Percentiles rank a stretch among this genome's conserved stretches.
Conservation (phyloP, 2,797 vertebrate genomes). For the Orientallactaga sibirica region DNA sequence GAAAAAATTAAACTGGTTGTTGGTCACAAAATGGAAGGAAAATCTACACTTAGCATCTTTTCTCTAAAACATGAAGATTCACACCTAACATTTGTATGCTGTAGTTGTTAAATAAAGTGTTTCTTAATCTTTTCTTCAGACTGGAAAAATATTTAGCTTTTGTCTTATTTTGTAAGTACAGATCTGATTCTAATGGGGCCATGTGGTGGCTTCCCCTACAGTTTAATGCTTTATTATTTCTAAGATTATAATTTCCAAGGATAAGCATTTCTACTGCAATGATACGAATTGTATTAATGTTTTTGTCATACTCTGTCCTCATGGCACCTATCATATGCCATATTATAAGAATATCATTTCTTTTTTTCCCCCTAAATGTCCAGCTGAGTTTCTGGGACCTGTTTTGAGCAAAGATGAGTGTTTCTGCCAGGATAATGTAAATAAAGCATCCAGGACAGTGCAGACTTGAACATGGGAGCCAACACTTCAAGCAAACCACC, state of each 20-base stretch:
- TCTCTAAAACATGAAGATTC: neutral
- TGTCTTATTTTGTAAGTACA: neutral
- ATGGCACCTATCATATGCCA: neutral
- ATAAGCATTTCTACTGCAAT: neutral
- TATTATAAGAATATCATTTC: neutral
- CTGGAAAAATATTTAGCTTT: constrained; percentile 25
- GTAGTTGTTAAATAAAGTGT: neutral
- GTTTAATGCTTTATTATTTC: neutral
- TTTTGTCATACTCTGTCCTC: neutral
- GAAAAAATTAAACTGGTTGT: constrained; percentile 23
- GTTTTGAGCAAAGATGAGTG: neutral
- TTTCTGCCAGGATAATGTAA: constrained; percentile 29
- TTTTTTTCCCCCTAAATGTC: constrained; percentile 51
- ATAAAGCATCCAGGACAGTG: constrained; percentile 16
- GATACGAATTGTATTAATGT: neutral
- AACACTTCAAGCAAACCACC: constrained; percentile 88
- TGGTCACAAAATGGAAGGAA: neutral
- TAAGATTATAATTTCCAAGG: constrained; percentile 50
- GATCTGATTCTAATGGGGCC: neutral
- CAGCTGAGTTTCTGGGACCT: neutral
- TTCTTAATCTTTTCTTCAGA: neutral
- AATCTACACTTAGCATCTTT: neutral
- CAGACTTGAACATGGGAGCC: constrained; percentile 87
- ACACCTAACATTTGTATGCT: neutral
- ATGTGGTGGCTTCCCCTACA: neutral